Evolutionary conservation across 2,797 vertebrate genomes (phyloP).

Genomic region (Cuculus canorus): DNA sequence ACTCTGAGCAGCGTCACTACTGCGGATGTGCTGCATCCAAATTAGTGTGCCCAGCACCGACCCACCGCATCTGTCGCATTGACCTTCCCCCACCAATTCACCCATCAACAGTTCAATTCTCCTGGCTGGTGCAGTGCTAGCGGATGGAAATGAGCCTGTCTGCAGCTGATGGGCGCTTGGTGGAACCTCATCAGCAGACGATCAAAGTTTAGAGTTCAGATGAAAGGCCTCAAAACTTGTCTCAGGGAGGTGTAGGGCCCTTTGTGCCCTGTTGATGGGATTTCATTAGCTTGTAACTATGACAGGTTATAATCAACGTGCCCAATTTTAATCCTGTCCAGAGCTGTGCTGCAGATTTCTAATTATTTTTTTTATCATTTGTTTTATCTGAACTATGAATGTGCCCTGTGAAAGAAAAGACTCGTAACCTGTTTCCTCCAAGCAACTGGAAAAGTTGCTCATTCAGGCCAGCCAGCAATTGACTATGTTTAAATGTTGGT

Average conservation of each 20-base stretch:
- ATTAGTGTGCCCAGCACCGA: accelerated
- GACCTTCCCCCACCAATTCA: background rate
- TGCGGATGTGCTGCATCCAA: accelerated
- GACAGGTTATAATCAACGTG: slow-evolving; percentile 63
- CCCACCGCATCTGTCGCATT: background rate
- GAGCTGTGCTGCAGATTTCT: background rate
- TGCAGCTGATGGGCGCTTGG: background rate
- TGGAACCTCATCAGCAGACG: slow-evolving; percentile 25
- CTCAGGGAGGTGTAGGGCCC: background rate
- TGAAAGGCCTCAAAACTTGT: slow-evolving; percentile 9
- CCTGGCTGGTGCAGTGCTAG: accelerated
- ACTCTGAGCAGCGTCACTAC: background rate
- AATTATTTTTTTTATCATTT: background rate
- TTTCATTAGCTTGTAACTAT: background rate
- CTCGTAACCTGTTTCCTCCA: background rate
- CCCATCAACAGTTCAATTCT: background rate
- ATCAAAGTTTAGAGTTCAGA: slow-evolving; percentile 5
- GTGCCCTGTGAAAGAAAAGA: background rate
- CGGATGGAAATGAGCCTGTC: background rate
- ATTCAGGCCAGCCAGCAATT: background rate
- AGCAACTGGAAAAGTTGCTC: background rate
- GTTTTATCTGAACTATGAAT: background rate
- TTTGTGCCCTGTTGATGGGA: background rate
- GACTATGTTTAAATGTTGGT: background rate
- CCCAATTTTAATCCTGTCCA: background rate